Percentiles rank a stretch among this genome's conserved stretches.
These are phyloP conservation scores for Pongo abelii DNA, from an alignment of 2,113 vertebrate genomes.

Conservation along the genomic window DNA sequence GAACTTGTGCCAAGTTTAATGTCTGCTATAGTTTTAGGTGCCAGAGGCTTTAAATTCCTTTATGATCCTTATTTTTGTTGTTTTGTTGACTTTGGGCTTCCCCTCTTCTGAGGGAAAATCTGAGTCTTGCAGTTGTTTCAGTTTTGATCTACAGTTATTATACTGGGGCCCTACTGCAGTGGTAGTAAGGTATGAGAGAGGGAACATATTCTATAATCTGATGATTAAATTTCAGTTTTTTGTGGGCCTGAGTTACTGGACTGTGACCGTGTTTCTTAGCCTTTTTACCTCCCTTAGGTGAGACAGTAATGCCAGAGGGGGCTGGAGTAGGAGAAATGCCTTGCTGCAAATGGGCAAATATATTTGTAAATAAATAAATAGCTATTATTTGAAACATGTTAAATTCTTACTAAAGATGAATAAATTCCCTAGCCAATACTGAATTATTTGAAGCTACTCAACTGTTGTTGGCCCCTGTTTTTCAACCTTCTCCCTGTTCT, in stretches of 20 bases:
- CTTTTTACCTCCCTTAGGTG: background rate
- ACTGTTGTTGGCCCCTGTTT: background rate
- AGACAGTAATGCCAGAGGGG: background rate
- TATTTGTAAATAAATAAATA: background rate
- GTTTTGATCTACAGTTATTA: background rate
- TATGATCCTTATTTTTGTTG: background rate
- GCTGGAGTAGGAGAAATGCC: background rate
- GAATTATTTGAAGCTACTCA: background rate
- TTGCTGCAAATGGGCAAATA: background rate
- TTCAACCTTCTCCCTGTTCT: background rate
- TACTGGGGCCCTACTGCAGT: background rate
- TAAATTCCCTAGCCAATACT: background rate
- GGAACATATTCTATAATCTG: background rate
- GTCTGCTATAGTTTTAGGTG: background rate
- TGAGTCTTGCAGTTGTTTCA: background rate
- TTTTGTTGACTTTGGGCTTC: background rate
- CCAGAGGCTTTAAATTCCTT: background rate
- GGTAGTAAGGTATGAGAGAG: background rate
- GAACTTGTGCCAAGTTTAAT: background rate
- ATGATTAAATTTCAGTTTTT: background rate
- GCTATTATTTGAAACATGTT: background rate
- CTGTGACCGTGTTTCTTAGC: background rate
- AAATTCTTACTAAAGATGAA: background rate
- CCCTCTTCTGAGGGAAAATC: background rate
- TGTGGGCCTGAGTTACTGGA: background rate